phyloP scores from a whole-genome alignment of 2,113 vertebrate species.

The Zosterops pallidus region DNA sequence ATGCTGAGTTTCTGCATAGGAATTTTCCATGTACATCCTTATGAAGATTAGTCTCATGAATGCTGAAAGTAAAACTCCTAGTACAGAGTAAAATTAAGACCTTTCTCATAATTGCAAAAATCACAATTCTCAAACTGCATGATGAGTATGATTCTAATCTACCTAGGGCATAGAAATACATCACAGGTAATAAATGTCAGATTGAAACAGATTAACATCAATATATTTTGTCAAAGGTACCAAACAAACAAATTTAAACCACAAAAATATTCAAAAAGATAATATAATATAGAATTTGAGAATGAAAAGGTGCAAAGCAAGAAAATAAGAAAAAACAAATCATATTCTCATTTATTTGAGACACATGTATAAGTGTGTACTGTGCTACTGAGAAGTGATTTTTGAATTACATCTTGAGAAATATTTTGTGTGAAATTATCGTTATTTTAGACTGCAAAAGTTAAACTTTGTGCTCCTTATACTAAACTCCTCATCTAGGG shows the following conservation, averaged over 20 bases:
- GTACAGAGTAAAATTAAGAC: not conserved
- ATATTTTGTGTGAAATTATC: not conserved
- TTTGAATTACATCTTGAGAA: not conserved
- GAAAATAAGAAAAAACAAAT: not conserved
- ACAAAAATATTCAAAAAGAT: not conserved
- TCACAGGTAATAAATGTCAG: not conserved
- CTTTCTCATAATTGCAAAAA: not conserved
- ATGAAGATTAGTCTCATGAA: not conserved
- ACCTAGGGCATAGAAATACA: not conserved
- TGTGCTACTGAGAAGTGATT: not conserved
- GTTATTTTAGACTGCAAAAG: not conserved
- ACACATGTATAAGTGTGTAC: accelerated
- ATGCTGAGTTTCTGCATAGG: not conserved
- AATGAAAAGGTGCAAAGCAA: not conserved
- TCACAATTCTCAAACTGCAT: not conserved
- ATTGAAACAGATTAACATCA: not conserved
- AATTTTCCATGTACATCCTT: not conserved
- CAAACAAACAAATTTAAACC: not conserved
- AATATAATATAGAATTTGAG: not conserved
- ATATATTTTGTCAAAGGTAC: not conserved
- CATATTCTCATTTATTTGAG: not conserved
- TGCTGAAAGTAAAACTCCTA: not conserved
- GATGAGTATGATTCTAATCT: not conserved
- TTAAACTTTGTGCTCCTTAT: not conserved
- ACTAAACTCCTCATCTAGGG: not conserved